A percentile compares a stretch with the other conserved stretches of the same genome.
phyloP scores from a whole-genome alignment of 2,888 invertebrate species.

The Nowickia ferox region DNA sequence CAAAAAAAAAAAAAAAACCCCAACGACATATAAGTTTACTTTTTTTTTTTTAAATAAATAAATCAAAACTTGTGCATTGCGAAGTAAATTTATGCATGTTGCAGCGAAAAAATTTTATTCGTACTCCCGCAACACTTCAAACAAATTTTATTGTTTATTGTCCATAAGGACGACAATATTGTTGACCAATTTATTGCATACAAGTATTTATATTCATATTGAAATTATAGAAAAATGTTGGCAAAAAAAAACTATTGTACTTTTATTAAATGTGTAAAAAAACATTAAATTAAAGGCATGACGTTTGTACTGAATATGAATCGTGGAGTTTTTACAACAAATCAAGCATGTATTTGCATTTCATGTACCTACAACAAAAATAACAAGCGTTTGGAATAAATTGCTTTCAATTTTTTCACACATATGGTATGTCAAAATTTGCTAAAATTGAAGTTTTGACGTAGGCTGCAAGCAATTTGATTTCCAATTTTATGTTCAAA shows the following conservation, averaged over 20 bases:
- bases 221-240: not conserved
- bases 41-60: conserved; percentile 37
- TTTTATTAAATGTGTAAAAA: not conserved
- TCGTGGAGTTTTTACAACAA: no score
- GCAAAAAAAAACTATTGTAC: not conserved
- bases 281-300: no score
- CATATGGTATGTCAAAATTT: no score
- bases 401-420: no score
- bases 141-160: conserved; percentile 40
- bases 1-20: conserved; percentile 33
- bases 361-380: no score
- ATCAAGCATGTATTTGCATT: no score
- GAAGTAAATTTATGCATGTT: conserved; percentile 35
- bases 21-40: not conserved
- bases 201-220: not conserved
- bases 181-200: conserved; percentile 32
- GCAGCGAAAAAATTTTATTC: conserved; percentile 38
- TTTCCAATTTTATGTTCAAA: not conserved
- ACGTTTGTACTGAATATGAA: no score
- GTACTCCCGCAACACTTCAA: conserved; percentile 25
- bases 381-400: no score
- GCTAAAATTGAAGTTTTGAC: no score
- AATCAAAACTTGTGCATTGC: conserved; percentile 58
- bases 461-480: no score
- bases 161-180: conserved; percentile 19